Percentiles rank a stretch among this genome's conserved stretches.
Evolutionary conservation across 2,888 invertebrate genomes (phyloP).

Genomic region (Apantesis nais): DNA sequence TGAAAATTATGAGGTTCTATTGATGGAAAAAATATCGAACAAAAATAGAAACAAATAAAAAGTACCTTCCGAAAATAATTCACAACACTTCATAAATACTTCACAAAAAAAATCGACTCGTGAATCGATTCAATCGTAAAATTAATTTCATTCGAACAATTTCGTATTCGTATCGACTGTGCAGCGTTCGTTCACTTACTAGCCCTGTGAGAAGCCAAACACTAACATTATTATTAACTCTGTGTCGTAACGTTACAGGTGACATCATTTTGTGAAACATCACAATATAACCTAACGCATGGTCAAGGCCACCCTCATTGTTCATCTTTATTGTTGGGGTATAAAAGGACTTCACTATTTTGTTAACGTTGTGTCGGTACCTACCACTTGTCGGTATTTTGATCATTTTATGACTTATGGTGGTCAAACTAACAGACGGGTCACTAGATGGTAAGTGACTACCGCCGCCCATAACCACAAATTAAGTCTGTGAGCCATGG

Average conservation of each 20-base stretch:
- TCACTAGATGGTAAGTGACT: no score
- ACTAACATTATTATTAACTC: conserved; percentile 74
- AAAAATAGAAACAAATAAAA: conserved; percentile 3
- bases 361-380: conserved; percentile 10
- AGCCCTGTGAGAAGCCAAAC: conserved; percentile 73
- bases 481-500: not conserved
- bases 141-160: conserved; percentile 39
- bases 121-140: conserved; percentile 38
- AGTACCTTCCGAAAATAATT: conserved; percentile 33
- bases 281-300: conserved; percentile 55
- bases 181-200: conserved; percentile 60
- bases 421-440: not conserved
- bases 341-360: conserved; percentile 35
- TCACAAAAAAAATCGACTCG: conserved; percentile 38
- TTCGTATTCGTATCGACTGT: conserved; percentile 55
- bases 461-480: no score
- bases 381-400: conserved; percentile 20
- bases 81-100: conserved; percentile 27
- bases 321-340: conserved; percentile 35
- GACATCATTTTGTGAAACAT: conserved; percentile 74
- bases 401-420: not conserved
- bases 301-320: conserved; percentile 55
- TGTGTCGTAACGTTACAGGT: conserved; percentile 69
- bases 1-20: not conserved
- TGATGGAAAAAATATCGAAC: not conserved